These are phyloP conservation scores for Hypocryptadius cinnamomeus DNA, from an alignment of 2,113 vertebrate genomes.

Conservation along the genomic window DNA sequence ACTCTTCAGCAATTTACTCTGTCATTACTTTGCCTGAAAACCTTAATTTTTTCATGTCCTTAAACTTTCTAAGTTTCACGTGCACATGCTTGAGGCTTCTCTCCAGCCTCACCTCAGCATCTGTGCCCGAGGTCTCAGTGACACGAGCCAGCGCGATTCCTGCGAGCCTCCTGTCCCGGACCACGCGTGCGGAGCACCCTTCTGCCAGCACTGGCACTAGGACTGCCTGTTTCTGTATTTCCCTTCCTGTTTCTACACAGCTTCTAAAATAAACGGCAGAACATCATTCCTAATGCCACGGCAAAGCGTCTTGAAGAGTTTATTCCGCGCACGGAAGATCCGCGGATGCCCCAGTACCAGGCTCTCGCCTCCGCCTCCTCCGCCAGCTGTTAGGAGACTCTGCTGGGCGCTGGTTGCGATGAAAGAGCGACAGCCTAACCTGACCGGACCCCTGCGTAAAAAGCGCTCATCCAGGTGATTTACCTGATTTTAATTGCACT, in stretches of 20 bases:
- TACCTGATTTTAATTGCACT: background rate
- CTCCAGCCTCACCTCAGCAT: background rate
- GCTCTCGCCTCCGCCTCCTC: background rate
- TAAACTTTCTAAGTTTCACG: background rate
- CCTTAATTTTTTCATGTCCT: background rate
- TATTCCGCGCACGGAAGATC: background rate
- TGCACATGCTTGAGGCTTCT: background rate
- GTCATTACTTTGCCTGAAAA: background rate
- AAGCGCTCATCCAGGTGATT: background rate
- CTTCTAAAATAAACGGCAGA: background rate
- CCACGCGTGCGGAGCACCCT: fast-evolving
- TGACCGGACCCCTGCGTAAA: background rate
- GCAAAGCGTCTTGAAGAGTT: background rate
- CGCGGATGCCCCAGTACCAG: background rate
- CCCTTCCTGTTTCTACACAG: background rate
- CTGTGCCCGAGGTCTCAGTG: background rate
- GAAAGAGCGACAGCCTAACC: background rate
- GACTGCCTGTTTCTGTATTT: background rate
- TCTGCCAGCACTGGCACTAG: fast-evolving
- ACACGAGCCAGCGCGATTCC: fast-evolving
- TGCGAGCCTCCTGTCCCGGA: background rate
- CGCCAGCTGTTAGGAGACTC: background rate
- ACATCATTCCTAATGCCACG: background rate
- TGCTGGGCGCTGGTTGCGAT: background rate
- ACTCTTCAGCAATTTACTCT: background rate